A percentile compares a stretch with the other conserved stretches of the same genome.
Conservation (phyloP, 2,113 vertebrate species). For the Calypte anna region DNA sequence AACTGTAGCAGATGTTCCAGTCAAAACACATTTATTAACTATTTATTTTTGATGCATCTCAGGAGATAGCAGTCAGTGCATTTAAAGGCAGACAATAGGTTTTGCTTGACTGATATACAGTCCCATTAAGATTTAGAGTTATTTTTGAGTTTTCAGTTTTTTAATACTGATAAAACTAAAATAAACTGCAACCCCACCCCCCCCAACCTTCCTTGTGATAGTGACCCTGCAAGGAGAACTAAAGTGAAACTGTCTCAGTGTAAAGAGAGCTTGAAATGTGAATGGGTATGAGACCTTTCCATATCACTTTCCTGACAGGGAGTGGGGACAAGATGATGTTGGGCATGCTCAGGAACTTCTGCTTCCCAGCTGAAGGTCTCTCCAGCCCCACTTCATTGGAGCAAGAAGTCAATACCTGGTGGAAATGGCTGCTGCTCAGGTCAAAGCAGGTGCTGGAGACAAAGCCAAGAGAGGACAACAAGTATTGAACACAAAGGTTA, state of each 20-base stretch:
- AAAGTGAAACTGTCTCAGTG: neutral
- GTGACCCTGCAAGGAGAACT: neutral
- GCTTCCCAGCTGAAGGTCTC: neutral
- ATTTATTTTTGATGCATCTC: constrained; percentile 69
- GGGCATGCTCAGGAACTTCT: accelerated
- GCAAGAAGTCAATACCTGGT: neutral
- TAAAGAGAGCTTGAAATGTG: neutral
- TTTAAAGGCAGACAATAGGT: neutral
- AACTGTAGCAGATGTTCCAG: constrained; percentile 87
- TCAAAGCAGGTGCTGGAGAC: neutral
- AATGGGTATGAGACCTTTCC: neutral
- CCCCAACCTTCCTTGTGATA: neutral
- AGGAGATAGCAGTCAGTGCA: neutral
- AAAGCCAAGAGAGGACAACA: neutral
- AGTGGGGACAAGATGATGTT: neutral
- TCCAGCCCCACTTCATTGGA: neutral
- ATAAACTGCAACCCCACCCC: neutral
- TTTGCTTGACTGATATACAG: neutral
- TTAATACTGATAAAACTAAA: neutral
- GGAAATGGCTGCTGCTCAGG: neutral
- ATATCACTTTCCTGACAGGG: neutral
- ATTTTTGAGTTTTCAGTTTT: neutral
- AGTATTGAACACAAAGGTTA: constrained; percentile 32
- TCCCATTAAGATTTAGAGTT: constrained; percentile 22
- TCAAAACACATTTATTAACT: constrained; percentile 77